Percentiles rank a stretch among this genome's conserved stretches.
These are phyloP conservation scores for Drosophila pectinifera DNA, from an alignment of 1,140 invertebrate genomes.

Conservation along the genomic window DNA sequence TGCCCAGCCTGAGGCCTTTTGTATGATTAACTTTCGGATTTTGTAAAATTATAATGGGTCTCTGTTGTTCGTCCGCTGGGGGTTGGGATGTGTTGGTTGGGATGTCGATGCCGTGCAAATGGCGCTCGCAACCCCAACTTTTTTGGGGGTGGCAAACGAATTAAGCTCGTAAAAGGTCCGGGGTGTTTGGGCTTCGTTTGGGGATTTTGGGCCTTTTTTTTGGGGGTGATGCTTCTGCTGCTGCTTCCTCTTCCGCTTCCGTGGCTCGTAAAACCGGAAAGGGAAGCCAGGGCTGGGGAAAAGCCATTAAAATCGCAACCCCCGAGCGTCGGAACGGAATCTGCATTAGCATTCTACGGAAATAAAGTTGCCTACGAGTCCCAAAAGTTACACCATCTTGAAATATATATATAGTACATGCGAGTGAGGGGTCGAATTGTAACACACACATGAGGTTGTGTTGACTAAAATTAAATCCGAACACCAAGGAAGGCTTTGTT, in stretches of 20 bases:
- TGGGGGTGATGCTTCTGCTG: conserved; percentile 46
- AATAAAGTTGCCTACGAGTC: conserved; percentile 70
- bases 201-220: conserved; percentile 36
- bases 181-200: conserved; percentile 48
- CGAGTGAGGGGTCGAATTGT: conserved; percentile 15
- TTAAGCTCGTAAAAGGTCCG: conserved; percentile 73
- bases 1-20: conserved; percentile 44
- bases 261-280: conserved; percentile 62
- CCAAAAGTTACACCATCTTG: conserved; percentile 48
- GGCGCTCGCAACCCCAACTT: conserved; percentile 51
- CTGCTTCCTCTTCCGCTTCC: conserved; percentile 54
- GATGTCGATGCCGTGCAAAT: conserved; percentile 51
- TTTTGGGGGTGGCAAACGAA: conserved; percentile 59
- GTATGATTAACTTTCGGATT: conserved; percentile 81
- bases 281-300: conserved; percentile 25
- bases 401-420: conserved; percentile 5
- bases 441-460: conserved; percentile 33
- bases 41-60: conserved; percentile 78
- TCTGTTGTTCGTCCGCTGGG: conserved; percentile 21
- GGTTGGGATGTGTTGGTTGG: conserved; percentile 14
- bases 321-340: conserved; percentile 54
- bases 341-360: conserved; percentile 75
- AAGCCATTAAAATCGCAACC: conserved; percentile 70
- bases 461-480: conserved; percentile 32
- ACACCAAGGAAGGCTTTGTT: conserved; percentile 18